Percentiles rank a stretch among this genome's conserved stretches.
These are phyloP conservation scores for Sinella curviseta DNA, from an alignment of 1,140 invertebrate genomes.

Conservation along the genomic window DNA sequence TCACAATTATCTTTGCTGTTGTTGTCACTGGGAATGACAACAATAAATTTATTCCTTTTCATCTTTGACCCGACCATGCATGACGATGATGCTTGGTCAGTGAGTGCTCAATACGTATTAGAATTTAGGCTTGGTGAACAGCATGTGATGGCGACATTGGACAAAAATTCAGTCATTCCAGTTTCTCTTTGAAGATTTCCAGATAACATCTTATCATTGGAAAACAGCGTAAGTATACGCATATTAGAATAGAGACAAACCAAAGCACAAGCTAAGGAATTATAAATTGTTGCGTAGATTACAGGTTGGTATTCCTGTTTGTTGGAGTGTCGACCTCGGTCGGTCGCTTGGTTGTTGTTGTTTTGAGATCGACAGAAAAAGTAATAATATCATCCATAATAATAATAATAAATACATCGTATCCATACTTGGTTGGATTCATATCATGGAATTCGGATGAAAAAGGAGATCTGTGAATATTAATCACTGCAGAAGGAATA, in stretches of 20 bases:
- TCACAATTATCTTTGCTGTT: neutral
- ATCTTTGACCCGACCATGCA: too few relatives aligned
- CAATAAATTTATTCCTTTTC: neutral
- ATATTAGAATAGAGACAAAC: too few relatives aligned
- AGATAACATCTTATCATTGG: constrained; percentile 2
- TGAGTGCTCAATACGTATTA: neutral
- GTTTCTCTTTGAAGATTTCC: constrained; percentile 2
- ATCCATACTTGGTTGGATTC: too few relatives aligned
- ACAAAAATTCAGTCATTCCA: neutral
- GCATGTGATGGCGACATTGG: constrained; percentile 11
- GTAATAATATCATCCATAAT: too few relatives aligned
- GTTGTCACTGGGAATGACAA: neutral
- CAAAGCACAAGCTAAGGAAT: too few relatives aligned
- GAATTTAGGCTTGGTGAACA: neutral
- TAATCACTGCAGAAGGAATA: neutral
- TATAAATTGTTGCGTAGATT: too few relatives aligned
- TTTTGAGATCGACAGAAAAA: too few relatives aligned
- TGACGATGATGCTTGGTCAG: neutral
- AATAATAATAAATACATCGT: too few relatives aligned
- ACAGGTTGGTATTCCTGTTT: neutral
- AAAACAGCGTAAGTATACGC: neutral
- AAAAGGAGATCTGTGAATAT: neutral
- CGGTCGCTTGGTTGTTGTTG: too few relatives aligned
- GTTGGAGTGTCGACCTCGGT: neutral
- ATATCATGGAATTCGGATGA: neutral